A percentile compares a stretch with the other conserved stretches of the same genome.
phyloP scores from a whole-genome alignment of 23 tunicate genomes.

The Styela plicata region DNA sequence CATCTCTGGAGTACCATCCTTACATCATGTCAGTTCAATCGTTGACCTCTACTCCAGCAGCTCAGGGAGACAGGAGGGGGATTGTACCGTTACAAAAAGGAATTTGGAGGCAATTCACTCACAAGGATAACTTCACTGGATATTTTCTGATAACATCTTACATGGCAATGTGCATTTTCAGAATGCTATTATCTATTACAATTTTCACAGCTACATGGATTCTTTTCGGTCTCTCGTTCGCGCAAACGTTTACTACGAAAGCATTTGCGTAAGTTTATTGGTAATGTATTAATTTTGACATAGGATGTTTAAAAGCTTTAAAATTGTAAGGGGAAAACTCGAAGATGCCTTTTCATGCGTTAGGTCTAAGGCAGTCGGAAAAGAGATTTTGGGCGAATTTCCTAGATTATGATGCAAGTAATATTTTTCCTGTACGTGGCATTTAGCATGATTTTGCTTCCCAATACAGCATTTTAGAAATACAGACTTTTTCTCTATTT shows the following conservation, averaged over 20 bases:
- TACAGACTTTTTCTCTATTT: too few species aligned
- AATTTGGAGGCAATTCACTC: slow-evolving; percentile 17
- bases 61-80: slow-evolving; percentile 20
- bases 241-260: slow-evolving; percentile 2
- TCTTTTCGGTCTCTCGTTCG: not conserved
- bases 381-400: too few species aligned
- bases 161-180: not conserved
- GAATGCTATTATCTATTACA: not conserved
- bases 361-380: too few species aligned
- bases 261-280: slow-evolving; percentile 19
- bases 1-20: slow-evolving; percentile 31
- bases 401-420: too few species aligned
- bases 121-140: slow-evolving; percentile 10
- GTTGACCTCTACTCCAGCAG: slow-evolving; percentile 7
- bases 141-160: not conserved
- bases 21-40: slow-evolving; percentile 32
- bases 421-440: too few species aligned
- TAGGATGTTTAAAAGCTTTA: too few species aligned
- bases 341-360: too few species aligned
- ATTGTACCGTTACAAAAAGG: slow-evolving; percentile 22
- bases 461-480: too few species aligned
- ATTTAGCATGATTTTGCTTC: too few species aligned
- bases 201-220: not conserved
- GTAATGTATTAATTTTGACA: too few species aligned
- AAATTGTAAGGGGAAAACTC: too few species aligned